These are phyloP conservation scores for Periophthalmodon schlosseri DNA, from an alignment of 2,113 vertebrate species.

Conservation along the genomic window DNA sequence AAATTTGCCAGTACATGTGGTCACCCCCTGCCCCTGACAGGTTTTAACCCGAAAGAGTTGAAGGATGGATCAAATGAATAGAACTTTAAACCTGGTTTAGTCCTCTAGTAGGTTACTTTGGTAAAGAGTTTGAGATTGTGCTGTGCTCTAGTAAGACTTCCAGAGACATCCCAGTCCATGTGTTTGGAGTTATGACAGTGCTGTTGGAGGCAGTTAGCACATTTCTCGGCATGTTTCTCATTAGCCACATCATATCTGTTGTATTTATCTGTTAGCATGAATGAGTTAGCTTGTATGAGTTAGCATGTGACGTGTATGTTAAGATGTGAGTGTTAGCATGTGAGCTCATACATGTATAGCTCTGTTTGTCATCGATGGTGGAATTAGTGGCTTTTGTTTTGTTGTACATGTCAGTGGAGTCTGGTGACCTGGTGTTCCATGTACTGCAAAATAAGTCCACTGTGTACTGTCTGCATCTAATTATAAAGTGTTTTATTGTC, in stretches of 20 bases:
- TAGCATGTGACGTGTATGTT: too few species aligned
- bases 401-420: neutral
- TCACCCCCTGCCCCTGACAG: too few species aligned
- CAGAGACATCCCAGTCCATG: constrained; percentile 28
- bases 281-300: too few species aligned
- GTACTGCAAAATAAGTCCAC: too few species aligned
- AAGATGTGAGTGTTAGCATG: constrained; percentile 1
- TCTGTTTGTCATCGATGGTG: neutral
- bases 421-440: neutral
- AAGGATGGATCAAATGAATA: too few species aligned
- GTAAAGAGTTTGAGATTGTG: constrained; percentile 2
- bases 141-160: neutral
- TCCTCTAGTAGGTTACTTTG: too few species aligned
- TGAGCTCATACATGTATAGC: neutral
- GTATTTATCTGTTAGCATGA: constrained; percentile 12
- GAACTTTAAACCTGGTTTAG: too few species aligned
- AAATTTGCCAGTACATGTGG: too few species aligned
- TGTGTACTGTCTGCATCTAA: too few species aligned
- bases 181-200: constrained; percentile 63
- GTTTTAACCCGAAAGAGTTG: too few species aligned
- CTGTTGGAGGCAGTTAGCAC: constrained; percentile 52
- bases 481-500: too few species aligned
- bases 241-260: constrained; percentile 26
- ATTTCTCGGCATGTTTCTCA: constrained; percentile 50
- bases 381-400: neutral